phyloP scores from a whole-genome alignment of 2,888 invertebrate genomes.

The Lithophane socia region DNA sequence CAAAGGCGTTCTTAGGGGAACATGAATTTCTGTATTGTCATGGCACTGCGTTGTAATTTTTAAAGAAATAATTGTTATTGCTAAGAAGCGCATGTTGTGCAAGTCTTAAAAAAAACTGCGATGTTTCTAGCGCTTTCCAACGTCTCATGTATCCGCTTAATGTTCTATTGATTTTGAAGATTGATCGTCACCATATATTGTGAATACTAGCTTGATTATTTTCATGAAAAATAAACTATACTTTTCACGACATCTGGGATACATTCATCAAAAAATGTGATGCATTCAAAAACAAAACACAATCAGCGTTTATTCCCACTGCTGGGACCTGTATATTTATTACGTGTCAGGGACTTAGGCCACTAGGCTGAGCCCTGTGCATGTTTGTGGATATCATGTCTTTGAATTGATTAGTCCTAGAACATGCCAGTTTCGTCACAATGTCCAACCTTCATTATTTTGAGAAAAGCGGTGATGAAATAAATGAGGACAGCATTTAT shows the following conservation, averaged over 20 bases:
- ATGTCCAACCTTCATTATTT: not conserved
- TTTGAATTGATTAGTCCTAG: not conserved
- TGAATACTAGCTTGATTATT: not conserved
- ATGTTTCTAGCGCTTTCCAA: not conserved
- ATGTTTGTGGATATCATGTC: not conserved
- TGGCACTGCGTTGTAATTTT: not conserved
- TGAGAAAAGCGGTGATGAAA: not conserved
- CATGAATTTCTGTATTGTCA: constrained; percentile 41
- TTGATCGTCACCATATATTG: not conserved
- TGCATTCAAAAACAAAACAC: no score
- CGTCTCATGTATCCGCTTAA: no score
- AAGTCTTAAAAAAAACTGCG: not conserved
- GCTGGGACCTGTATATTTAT: no score
- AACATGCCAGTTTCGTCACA: not conserved
- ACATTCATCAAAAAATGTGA: no score
- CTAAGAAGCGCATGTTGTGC: not conserved
- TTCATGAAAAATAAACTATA: not conserved
- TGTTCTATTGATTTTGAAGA: not conserved
- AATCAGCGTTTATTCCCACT: no score
- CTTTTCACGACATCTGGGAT: no score
- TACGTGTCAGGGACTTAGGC: no score
- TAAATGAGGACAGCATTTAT: not conserved
- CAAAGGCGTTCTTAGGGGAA: constrained; percentile 63
- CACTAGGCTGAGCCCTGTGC: not conserved
- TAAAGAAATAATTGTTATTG: constrained; percentile 18